Conservation (phyloP, 23 tunicate species). For the Clavelina lepadiformis region DNA sequence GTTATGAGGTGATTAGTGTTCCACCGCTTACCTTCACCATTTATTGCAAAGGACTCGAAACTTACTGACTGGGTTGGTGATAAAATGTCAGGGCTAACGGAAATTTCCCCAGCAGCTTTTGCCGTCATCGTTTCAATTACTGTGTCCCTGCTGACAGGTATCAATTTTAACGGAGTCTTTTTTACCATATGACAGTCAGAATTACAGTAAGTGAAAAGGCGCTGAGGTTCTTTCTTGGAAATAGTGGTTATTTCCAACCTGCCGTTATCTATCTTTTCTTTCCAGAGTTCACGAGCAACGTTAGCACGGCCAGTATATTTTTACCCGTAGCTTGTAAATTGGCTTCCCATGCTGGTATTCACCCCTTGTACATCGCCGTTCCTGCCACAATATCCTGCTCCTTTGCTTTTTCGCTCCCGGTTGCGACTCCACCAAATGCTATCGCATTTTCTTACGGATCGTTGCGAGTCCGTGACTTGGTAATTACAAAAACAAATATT, state of each 20-base stretch:
- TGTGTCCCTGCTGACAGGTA: constrained; percentile 56
- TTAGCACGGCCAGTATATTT: constrained; percentile 54
- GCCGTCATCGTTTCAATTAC: constrained; percentile 32
- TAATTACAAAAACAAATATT: constrained; percentile 6
- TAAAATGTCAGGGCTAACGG: constrained; percentile 21
- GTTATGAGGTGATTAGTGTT: neutral
- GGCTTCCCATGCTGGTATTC: constrained; percentile 15
- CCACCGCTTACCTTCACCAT: neutral
- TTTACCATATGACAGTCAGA: no score
- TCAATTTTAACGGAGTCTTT: no score
- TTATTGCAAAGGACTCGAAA: constrained; percentile 32
- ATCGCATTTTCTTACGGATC: constrained; percentile 63
- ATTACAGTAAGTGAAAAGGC: no score
- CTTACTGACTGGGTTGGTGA: constrained; percentile 59
- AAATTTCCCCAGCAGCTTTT: constrained; percentile 23
- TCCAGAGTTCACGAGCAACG: constrained; percentile 60
- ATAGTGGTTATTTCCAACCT: no score
- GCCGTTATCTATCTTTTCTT: constrained; percentile 1
- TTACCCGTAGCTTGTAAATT: constrained; percentile 50
- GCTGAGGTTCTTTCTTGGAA: no score
- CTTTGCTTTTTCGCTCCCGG: constrained; percentile 71
- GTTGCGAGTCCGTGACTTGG: constrained; percentile 51
- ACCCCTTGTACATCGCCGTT: constrained; percentile 41
- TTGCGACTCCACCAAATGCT: constrained; percentile 89
- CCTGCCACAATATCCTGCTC: constrained; percentile 76